Percentiles rank a stretch among this genome's conserved stretches.
Evolutionary conservation across 2,113 vertebrate species (phyloP).

Genomic region (Capreolus pygargus): DNA sequence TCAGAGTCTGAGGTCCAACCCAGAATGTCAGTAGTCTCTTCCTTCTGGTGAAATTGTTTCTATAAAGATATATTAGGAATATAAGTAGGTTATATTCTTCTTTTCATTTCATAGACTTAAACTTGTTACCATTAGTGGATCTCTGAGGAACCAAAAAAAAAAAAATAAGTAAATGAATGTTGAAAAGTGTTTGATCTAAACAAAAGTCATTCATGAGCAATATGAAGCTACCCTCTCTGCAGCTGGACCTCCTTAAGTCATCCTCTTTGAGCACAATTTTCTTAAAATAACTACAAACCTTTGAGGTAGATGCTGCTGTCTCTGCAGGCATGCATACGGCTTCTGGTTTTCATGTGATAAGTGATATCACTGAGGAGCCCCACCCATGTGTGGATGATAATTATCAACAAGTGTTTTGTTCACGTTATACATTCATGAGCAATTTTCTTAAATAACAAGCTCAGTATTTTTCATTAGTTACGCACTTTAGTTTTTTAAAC

Average conservation of each 20-base stretch:
- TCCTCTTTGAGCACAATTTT: background rate
- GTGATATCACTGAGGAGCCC: background rate
- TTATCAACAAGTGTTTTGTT: background rate
- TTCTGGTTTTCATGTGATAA: background rate
- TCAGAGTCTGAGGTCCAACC: background rate
- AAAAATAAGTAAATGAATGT: background rate
- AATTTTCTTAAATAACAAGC: slow-evolving; percentile 5
- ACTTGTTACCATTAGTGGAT: background rate
- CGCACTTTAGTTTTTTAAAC: background rate
- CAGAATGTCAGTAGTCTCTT: accelerated
- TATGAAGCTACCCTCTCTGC: background rate
- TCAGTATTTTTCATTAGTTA: background rate
- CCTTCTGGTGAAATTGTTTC: background rate
- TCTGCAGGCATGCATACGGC: background rate
- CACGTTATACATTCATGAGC: background rate
- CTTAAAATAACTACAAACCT: slow-evolving; percentile 2
- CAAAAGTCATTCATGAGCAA: background rate
- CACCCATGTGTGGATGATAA: background rate
- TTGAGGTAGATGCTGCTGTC: background rate
- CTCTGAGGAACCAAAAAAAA: background rate
- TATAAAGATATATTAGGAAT: background rate
- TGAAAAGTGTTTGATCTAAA: slow-evolving; percentile 25
- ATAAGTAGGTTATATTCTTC: background rate
- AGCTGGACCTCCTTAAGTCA: background rate
- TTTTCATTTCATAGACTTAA: background rate